Percentiles rank a stretch among this genome's conserved stretches.
phyloP scores from a whole-genome alignment of 1,140 invertebrate genomes.

The Cydia splendana region DNA sequence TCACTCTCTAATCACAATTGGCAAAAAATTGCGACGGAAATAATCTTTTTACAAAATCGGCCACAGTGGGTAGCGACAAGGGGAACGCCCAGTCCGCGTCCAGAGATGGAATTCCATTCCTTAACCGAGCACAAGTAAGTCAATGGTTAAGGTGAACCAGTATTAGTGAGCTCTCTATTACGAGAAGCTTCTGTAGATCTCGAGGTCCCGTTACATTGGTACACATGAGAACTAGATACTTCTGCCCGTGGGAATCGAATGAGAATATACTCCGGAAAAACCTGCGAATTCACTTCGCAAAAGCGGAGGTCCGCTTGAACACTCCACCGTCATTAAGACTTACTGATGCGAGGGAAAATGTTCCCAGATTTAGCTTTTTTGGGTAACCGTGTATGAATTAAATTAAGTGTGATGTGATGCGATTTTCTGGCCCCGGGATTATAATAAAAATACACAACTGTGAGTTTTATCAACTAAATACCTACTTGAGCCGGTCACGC shows the following conservation, averaged over 20 bases:
- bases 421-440: neutral
- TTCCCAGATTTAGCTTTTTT: constrained; percentile 5
- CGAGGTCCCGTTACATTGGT: neutral
- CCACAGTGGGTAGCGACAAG: neutral
- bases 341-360: constrained; percentile 24
- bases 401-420: constrained; percentile 9
- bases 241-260: neutral
- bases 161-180: neutral
- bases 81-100: constrained; percentile 3
- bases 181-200: neutral
- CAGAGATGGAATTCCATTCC: neutral
- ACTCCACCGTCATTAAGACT: constrained; percentile 17
- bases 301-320: constrained; percentile 8
- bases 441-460: neutral
- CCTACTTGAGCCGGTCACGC: too few species aligned
- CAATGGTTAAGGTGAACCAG: neutral
- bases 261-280: constrained; percentile 2
- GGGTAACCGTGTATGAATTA: constrained; percentile 1
- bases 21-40: neutral
- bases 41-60: neutral
- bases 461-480: neutral
- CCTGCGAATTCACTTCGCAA: constrained; percentile 25
- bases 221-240: neutral
- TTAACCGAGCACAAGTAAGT: neutral
- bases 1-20: neutral